Evolutionary conservation across 2,888 invertebrate genomes (phyloP), one percentile per base, ranked within the genome.

Genomic region (Notocelia uddmanniana): DNA sequence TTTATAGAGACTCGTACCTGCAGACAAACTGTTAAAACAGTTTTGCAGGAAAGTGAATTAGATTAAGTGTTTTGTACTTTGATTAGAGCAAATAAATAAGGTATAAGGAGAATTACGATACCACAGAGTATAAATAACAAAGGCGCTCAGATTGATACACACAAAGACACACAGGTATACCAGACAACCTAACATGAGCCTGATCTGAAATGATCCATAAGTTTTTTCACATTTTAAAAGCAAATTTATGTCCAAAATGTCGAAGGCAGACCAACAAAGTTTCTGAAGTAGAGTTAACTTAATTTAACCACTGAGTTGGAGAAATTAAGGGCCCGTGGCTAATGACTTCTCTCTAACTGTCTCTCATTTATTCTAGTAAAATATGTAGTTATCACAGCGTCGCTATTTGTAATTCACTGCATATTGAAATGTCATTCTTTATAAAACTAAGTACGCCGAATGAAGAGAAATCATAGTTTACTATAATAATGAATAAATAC

Each of bases 251-350:
- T 34, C 23, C 23, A 34, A 31, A 55, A 8, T 19, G 26, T 41
- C 13, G 21, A 45, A 60, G 23, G 13, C 21, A 34, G 52, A 11
- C 9, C 52, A 34, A 21, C 19, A 54, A 54, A 54, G 66, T 66
- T 66, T 54, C 18, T 15, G 37, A 52, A 60, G 58, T 18, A 50
- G 34, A 37, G 21, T 34, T 50, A 58, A 57, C 34, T 21, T 21
- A 31, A 68, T 58, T 48, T 26, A 48, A 48, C 34, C 31, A 48
- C 31, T 58, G 21, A 34, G 19, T 48, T 50, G 48, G n/a, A 68
- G 15, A 68, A 58, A 57, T 68, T 50, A 58, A 58, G 57, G 48
- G 18, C 34, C 68, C 63, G 50, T 50, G 63, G 34, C 50, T 63
- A 63, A 63, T 63, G 50, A 63, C 19, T 63, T 50, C 62, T 50